These are phyloP conservation scores for Basileuterus tristriatus DNA, from an alignment of 2,797 vertebrate species.

Conservation along the genomic window DNA sequence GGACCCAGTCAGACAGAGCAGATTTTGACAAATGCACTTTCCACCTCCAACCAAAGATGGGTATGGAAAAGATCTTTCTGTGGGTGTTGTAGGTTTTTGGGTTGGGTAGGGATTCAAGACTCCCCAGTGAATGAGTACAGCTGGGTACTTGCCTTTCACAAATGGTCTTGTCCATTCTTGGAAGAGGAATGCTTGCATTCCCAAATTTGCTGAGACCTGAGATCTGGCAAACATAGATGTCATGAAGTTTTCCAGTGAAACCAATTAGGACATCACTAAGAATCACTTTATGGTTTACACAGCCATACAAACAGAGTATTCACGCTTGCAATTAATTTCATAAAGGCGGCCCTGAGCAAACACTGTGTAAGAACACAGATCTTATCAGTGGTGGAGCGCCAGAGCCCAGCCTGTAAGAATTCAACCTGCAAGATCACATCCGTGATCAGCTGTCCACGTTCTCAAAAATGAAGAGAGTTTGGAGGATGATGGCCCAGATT, in stretches of 20 bases:
- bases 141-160: background rate
- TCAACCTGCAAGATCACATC: background rate
- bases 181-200: background rate
- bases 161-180: background rate
- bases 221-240: background rate
- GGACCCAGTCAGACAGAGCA: background rate
- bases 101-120: background rate
- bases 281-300: background rate
- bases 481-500: background rate
- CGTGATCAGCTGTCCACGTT: background rate
- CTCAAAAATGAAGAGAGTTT: background rate
- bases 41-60: background rate
- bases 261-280: background rate
- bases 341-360: background rate
- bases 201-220: background rate
- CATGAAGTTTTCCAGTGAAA: background rate
- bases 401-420: background rate
- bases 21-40: background rate
- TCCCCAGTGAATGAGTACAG: background rate
- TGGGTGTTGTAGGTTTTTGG: background rate
- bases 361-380: background rate
- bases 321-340: background rate
- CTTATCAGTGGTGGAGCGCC: background rate
- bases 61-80: background rate
- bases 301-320: background rate